Base-by-base conservation (phyloP, 2,888 invertebrate genomes). In the Megastigmus dorsalis region DNA sequence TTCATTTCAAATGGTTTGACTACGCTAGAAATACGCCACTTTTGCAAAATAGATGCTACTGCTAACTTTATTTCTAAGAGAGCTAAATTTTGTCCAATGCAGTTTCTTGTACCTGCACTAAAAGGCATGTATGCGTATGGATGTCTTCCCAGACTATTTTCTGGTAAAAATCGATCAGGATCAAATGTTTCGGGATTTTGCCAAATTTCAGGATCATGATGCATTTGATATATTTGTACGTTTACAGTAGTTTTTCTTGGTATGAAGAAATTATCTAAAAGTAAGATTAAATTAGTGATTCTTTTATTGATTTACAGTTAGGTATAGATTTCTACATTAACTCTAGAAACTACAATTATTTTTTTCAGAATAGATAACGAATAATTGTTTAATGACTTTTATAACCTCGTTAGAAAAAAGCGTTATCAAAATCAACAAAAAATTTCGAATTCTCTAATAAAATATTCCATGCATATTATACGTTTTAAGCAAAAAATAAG, bases 131-230 rank as follows among this genome's bases (percentile, higher is more conserved):
- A 86, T 1, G 84, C 81, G 60, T 82, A 86, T 0, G 84, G 82
- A 77, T 85, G 84, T 54, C 84, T 78, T 3, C 74, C 75, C 54
- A 71, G 74, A 0, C 66, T 76, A 57, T 88, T 88, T 78, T 88
- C 88, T 0, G 45, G 86, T 30, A 88, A 79, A 80, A 89, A 89
- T 74, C 89, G 80, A 38, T 89, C 89, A 1, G 89, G 89, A 78
- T 89, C 87, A 75, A 89, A 89, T 74, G 82, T 84, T 38, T 86
- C 81, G n/a, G 91, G 90, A 54, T 91, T 82, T 4, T 89, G 88
- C 81, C 89, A 91, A 36, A 89, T 80, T 1, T 85, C 83, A 1
- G 89, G 88, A 80, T 89, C 87, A 28, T 89, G 88, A 80, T 90
- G 90, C 41, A 90, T 82, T 71, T 89, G 85, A 76, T 89, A 89